Base-by-base conservation (phyloP, 2,888 invertebrate genomes). In the Tolmerus cingulatus region DNA sequence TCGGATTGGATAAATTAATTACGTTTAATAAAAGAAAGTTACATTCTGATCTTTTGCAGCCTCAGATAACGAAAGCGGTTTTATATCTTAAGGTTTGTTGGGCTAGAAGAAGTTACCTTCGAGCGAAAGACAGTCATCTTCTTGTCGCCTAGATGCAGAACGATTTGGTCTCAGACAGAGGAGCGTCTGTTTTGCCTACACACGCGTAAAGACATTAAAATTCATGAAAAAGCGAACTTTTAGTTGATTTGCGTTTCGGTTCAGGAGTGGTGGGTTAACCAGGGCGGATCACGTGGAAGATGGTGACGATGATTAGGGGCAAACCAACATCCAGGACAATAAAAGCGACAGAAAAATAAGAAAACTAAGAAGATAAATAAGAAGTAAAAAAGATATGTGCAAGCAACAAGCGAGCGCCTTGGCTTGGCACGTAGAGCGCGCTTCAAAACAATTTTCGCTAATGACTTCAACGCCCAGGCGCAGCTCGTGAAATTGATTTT, bases 391-490 rank as follows among this genome's bases (percentile, higher is more conserved):
- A 66, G 8, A 66, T 34, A 66, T 19, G 27, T 7, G 14, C 14
- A 46, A 46, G 43, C 43, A 46, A 46, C 43, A 66, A 27, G 5
- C 66, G 23, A 66, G 27, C 66, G 27, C 66, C 66, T 66, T 66
- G 66, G 66, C 66, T 66, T 66, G 66, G 66, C 66, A 66, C 66
- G 23, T 19, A 23, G 66, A 23, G 66, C 23, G 23, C 66, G 66
- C 66, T 66, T 66, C 66, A 66, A 66, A 66, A 66, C 66, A 66
- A 66, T 66, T 76, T 76, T 76, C 76, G 34, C 37, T 76, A 76
- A 76, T 76, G 76, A 76, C 76, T 76, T 34, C 76, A 76, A 76
- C 76, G 76, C 76, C 76, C 76, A 76, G 30, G 37, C 76, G 9
- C 34, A 16, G 19, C 16, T 66, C 66, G 34, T 76, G 76, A 76